phyloP scores from a whole-genome alignment of 30 jellyfish, hydroid and myxozoan species.

The Aurelia coerulea region DNA sequence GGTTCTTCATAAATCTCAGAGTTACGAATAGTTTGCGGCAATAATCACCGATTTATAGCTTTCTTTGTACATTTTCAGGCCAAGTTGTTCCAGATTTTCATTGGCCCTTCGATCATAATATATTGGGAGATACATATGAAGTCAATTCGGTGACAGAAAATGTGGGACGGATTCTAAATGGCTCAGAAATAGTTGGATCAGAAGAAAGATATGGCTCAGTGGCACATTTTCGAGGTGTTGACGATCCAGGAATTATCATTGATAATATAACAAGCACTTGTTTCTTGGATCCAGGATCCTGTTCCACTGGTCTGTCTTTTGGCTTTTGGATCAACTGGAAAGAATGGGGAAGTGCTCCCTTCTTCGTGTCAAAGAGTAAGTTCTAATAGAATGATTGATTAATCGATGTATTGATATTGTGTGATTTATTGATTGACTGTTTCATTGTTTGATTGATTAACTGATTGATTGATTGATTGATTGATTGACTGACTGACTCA shows the following conservation, averaged over 20 bases:
- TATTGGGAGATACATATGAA: constrained; percentile 7
- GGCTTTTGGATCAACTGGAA: constrained; percentile 46
- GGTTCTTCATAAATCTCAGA: no score
- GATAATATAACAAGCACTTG: constrained; percentile 57
- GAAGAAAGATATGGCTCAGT: constrained; percentile 42
- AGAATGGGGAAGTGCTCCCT: not conserved
- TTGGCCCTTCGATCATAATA: constrained; percentile 51
- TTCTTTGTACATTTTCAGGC: constrained; percentile 3
- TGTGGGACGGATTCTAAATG: constrained; percentile 26
- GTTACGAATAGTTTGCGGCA: no score
- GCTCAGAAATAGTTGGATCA: constrained; percentile 7
- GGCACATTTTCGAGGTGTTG: constrained; percentile 31
- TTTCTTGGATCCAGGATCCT: constrained; percentile 28
- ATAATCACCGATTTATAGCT: no score
- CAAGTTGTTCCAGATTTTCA: constrained; percentile 27
- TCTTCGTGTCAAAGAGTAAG: constrained; percentile 22
- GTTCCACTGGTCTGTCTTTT: constrained; percentile 33
- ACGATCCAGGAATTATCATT: constrained; percentile 33
- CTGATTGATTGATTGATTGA: no score
- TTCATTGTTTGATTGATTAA: no score
- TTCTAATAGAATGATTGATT: not conserved
- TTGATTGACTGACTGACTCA: no score
- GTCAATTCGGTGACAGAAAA: constrained; percentile 35
- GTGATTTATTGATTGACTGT: no score
- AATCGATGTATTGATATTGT: no score